These are phyloP conservation scores for Ispidina picta DNA, from an alignment of 2,797 vertebrate genomes.

Conservation along the genomic window DNA sequence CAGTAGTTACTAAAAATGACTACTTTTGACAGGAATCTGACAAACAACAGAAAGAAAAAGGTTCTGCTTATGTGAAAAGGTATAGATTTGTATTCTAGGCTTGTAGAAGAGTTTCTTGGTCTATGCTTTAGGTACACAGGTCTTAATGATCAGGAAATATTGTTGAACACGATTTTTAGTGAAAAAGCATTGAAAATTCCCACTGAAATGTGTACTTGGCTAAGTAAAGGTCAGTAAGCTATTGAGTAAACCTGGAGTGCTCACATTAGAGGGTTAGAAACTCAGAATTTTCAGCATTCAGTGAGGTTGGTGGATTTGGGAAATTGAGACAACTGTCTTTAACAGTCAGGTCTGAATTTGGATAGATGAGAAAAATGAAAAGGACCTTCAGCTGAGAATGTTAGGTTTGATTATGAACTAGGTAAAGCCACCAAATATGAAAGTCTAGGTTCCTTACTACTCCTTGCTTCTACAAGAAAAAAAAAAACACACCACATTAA, in stretches of 20 bases:
- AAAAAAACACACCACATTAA: not conserved
- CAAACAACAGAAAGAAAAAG: not conserved
- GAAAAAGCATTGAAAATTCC: slow-evolving; percentile 64
- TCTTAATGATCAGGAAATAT: slow-evolving; percentile 66
- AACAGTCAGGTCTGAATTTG: not conserved
- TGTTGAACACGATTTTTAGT: slow-evolving; percentile 68
- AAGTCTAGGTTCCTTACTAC: not conserved
- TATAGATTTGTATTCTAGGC: slow-evolving; percentile 48
- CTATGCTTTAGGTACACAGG: slow-evolving; percentile 56
- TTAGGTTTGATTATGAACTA: not conserved
- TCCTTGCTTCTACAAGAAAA: not conserved
- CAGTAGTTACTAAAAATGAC: not conserved
- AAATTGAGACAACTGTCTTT: not conserved
- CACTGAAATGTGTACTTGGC: slow-evolving; percentile 58
- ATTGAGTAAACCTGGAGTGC: slow-evolving; percentile 59
- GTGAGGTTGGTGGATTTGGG: slow-evolving; percentile 5
- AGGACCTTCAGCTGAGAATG: slow-evolving; percentile 4
- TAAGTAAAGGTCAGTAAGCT: slow-evolving; percentile 68
- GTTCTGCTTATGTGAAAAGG: not conserved
- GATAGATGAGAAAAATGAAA: slow-evolving; percentile 11
- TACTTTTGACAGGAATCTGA: not conserved
- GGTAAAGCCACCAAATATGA: not conserved
- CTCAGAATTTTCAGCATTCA: slow-evolving; percentile 40
- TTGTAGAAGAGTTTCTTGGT: not conserved
- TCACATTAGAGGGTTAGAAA: slow-evolving; percentile 62